Evolutionary conservation across 2,797 vertebrate genomes (phyloP).

Genomic region (Poeciliopsis paucimaculata): DNA sequence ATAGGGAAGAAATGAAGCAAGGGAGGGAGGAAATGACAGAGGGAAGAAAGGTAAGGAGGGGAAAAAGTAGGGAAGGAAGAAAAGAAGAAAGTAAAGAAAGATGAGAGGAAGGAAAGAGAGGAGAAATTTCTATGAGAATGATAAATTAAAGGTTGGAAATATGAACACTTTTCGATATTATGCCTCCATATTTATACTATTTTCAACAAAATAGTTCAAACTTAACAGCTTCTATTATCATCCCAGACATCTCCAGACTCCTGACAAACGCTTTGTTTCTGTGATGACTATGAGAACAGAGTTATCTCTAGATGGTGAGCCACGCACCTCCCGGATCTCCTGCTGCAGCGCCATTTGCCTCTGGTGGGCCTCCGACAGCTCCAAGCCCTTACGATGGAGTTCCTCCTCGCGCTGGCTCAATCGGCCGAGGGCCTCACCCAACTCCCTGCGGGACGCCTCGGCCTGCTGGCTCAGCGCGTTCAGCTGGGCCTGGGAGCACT

Average conservation of each 20-base stretch:
- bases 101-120: not conserved
- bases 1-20: too few relatives aligned
- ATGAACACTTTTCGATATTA: not conserved
- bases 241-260: not conserved
- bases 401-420: constrained; percentile 90
- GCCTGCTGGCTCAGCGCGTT: constrained; percentile 86
- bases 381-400: constrained; percentile 84
- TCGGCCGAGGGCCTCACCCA: constrained; percentile 86
- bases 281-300: constrained; percentile 14
- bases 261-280: not conserved
- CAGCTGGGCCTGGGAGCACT: constrained; percentile 84
- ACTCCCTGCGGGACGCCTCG: constrained; percentile 87
- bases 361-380: constrained; percentile 83
- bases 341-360: constrained; percentile 83
- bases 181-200: not conserved
- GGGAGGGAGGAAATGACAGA: not conserved
- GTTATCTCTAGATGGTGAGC: constrained; percentile 30
- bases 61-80: not conserved
- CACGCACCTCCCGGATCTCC: constrained; percentile 82
- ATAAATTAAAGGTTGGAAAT: not conserved
- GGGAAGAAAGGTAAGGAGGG: not conserved
- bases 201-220: not conserved
- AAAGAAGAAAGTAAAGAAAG: not conserved
- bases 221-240: constrained; percentile 1
- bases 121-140: too few relatives aligned